phyloP scores from a whole-genome alignment of 2,797 vertebrate genomes.

The Gallirallus australis region DNA sequence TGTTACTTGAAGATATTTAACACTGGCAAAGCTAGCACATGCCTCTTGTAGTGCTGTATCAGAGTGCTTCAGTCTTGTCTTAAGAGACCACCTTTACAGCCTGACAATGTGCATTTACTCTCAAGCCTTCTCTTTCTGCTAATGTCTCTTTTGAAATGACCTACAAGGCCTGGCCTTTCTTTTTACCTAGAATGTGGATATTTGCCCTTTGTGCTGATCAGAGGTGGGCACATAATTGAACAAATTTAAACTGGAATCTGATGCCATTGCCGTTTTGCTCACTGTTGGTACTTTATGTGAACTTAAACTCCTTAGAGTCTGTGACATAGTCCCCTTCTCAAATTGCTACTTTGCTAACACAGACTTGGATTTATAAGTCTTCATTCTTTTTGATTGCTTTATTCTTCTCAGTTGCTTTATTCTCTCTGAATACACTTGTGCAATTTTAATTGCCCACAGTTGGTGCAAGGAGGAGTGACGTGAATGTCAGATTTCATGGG shows the following conservation, averaged over 20 bases:
- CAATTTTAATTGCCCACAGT: fast-evolving
- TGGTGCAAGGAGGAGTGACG: background rate
- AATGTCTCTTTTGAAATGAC: background rate
- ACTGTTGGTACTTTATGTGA: background rate
- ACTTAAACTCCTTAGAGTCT: background rate
- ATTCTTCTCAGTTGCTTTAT: background rate
- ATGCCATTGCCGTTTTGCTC: background rate
- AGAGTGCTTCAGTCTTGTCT: background rate
- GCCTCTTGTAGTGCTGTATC: background rate
- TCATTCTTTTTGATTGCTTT: background rate
- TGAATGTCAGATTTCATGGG: background rate
- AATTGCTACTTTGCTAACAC: background rate
- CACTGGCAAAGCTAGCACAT: fast-evolving
- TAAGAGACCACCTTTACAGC: background rate
- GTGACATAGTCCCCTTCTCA: background rate
- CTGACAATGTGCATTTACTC: background rate
- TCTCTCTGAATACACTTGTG: background rate
- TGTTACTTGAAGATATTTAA: background rate
- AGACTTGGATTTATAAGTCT: background rate
- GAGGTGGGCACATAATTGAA: background rate
- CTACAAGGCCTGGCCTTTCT: background rate
- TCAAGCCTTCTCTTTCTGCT: background rate
- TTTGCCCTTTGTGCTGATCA: background rate
- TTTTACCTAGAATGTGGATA: background rate
- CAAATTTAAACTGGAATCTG: background rate